A percentile compares a stretch with the other conserved stretches of the same genome.
Evolutionary conservation across 2,797 vertebrate species (phyloP).

Genomic region (Silurus aristotelis): DNA sequence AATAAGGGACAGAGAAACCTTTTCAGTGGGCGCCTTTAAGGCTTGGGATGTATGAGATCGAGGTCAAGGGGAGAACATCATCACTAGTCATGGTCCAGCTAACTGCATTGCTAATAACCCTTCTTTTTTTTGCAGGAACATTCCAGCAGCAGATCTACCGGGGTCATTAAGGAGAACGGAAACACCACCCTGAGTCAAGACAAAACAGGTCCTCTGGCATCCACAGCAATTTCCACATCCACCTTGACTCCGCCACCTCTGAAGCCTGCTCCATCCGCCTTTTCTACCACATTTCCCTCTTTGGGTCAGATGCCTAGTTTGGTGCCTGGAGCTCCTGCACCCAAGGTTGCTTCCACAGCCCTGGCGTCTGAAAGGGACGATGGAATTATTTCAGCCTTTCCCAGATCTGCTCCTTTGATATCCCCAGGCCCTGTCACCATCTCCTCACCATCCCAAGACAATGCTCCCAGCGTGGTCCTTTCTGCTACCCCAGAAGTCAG

Average conservation of each 20-base stretch:
- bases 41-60: constrained; percentile 33
- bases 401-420: constrained; percentile 80
- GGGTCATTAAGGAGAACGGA: constrained; percentile 94
- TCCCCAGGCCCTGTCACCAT: constrained; percentile 77
- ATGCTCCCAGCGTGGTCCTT: constrained; percentile 71
- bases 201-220: constrained; percentile 77
- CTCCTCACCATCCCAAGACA: constrained; percentile 81
- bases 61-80: constrained; percentile 62
- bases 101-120: constrained; percentile 48
- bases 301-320: constrained; percentile 81
- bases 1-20: constrained; percentile 77
- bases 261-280: constrained; percentile 83
- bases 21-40: constrained; percentile 64
- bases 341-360: constrained; percentile 68
- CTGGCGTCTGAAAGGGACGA: constrained; percentile 77
- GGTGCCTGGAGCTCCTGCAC: constrained; percentile 72
- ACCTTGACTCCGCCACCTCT: constrained; percentile 77
- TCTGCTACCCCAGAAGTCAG: constrained; percentile 74
- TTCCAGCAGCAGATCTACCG: constrained; percentile 70
- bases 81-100: constrained; percentile 49
- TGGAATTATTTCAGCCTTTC: constrained; percentile 70
- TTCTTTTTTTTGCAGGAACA: constrained; percentile 79
- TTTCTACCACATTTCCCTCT: constrained; percentile 83
- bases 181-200: constrained; percentile 84
- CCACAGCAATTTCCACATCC: constrained; percentile 65